A percentile compares a stretch with the other conserved stretches of the same genome.
Evolutionary conservation across 2,113 vertebrate species (phyloP).

Genomic region (Vanacampus margaritifer): DNA sequence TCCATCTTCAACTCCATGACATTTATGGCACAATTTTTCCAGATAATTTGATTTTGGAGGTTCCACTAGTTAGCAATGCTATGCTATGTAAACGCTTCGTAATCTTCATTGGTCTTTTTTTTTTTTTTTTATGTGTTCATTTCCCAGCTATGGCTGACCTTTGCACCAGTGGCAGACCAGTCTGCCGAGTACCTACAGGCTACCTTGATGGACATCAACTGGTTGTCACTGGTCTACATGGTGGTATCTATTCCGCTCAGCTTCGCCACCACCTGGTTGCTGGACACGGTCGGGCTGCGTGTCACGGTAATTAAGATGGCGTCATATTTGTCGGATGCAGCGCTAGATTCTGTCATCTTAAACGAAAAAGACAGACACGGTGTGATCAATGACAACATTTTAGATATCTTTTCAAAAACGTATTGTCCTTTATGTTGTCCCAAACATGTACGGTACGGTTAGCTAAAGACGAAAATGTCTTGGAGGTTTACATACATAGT

Average conservation of each 20-base stretch:
- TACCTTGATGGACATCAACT: constrained; percentile 77
- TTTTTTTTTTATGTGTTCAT: too few species aligned
- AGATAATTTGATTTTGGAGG: too few species aligned
- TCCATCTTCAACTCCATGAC: too few species aligned
- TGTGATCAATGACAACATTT: too few species aligned
- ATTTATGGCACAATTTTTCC: too few species aligned
- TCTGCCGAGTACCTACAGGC: constrained; percentile 71
- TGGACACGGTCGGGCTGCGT: constrained; percentile 84
- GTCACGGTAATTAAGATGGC: constrained; percentile 70
- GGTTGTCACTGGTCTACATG: constrained; percentile 85
- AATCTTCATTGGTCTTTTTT: neutral
- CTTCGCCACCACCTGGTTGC: constrained; percentile 83
- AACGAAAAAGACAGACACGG: too few species aligned
- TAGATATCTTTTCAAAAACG: too few species aligned
- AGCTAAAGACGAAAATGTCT: too few species aligned
- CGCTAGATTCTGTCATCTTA: neutral
- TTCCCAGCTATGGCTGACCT: constrained; percentile 86
- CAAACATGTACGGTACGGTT: too few species aligned
- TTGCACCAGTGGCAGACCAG: constrained; percentile 87
- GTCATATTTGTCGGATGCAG: neutral
- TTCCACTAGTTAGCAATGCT: neutral
- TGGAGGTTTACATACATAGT: too few species aligned
- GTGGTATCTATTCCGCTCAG: constrained; percentile 83
- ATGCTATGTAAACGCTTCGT: neutral
- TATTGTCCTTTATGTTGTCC: too few species aligned